A percentile compares a stretch with the other conserved stretches of the same genome.
Conservation (phyloP, 2,888 invertebrate genomes). For the Zygothrica quintamaculata region DNA sequence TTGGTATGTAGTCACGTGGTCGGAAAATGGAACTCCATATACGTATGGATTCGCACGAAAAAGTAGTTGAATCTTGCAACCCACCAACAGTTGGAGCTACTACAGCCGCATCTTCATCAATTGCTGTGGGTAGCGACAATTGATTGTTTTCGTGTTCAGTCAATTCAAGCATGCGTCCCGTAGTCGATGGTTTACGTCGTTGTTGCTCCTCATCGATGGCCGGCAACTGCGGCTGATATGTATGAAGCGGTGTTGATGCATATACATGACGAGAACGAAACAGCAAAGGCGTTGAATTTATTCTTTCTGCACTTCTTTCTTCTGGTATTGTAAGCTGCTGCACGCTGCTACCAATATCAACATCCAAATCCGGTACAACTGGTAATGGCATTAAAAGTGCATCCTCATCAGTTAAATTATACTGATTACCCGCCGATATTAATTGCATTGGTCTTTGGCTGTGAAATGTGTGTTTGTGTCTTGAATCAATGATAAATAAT, state of each 20-base stretch:
- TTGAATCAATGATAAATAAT: not conserved
- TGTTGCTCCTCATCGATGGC: constrained; percentile 53
- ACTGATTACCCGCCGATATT: constrained; percentile 4
- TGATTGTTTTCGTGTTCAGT: constrained; percentile 4
- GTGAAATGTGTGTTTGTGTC: constrained; percentile 12
- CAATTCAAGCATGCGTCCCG: constrained; percentile 35
- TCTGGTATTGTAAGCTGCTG: not conserved
- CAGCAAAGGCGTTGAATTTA: not conserved
- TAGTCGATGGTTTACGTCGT: constrained; percentile 8
- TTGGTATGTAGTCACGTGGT: constrained; percentile 15
- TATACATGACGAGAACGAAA: constrained; percentile 16
- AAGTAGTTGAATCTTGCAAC: not conserved
- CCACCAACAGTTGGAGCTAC: not conserved
- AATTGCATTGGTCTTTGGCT: constrained; percentile 19
- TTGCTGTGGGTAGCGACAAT: not conserved
- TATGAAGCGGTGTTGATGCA: constrained; percentile 38
- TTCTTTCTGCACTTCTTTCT: constrained; percentile 13
- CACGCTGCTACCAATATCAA: not conserved
- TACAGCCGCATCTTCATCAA: not conserved
- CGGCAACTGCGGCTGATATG: constrained; percentile 37
- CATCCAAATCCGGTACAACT: constrained; percentile 6
- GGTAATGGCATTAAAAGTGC: constrained; percentile 9
- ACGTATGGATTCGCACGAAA: constrained; percentile 6
- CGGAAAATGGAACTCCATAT: constrained; percentile 47
- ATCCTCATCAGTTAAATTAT: constrained; percentile 29